Percentiles rank a stretch among this genome's conserved stretches.
These are phyloP conservation scores for Lycocorax pyrrhopterus DNA, from an alignment of 2,113 vertebrate species.

Conservation along the genomic window DNA sequence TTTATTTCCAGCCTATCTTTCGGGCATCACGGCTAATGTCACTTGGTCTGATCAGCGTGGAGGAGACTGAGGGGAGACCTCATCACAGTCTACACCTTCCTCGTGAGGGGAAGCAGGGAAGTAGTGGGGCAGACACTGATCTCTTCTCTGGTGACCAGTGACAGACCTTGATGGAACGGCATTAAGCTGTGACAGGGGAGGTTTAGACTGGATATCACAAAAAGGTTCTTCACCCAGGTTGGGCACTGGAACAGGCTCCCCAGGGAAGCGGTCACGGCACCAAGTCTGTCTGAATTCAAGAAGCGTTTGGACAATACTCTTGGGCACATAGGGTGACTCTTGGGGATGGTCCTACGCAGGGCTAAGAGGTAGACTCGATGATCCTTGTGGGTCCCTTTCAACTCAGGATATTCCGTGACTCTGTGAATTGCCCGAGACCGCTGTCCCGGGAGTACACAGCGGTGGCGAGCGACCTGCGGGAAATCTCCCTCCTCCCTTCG, in stretches of 20 bases:
- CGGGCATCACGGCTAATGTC: not conserved
- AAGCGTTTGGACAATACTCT: not conserved
- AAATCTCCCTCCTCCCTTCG: rapidly evolving
- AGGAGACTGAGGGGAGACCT: not conserved
- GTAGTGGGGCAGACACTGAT: too few relatives aligned
- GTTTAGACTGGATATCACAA: not conserved
- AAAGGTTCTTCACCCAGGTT: not conserved
- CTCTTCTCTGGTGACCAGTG: too few relatives aligned
- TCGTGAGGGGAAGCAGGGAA: not conserved
- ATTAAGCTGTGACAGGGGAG: not conserved
- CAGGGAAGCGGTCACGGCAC: not conserved
- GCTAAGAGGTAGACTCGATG: not conserved
- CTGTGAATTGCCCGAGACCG: rapidly evolving
- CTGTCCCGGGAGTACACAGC: rapidly evolving
- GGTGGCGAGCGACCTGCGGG: rapidly evolving
- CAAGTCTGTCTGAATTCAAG: not conserved
- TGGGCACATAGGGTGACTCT: not conserved
- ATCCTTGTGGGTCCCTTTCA: not conserved
- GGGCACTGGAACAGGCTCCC: not conserved
- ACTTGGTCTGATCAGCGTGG: not conserved
- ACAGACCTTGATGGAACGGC: not conserved
- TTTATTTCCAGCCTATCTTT: too few relatives aligned
- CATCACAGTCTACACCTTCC: not conserved
- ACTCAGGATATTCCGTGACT: not conserved
- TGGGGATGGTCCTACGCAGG: too few relatives aligned